These are phyloP conservation scores for Stegostoma tigrinum DNA, from an alignment of 2,113 vertebrate genomes.

Conservation along the genomic window DNA sequence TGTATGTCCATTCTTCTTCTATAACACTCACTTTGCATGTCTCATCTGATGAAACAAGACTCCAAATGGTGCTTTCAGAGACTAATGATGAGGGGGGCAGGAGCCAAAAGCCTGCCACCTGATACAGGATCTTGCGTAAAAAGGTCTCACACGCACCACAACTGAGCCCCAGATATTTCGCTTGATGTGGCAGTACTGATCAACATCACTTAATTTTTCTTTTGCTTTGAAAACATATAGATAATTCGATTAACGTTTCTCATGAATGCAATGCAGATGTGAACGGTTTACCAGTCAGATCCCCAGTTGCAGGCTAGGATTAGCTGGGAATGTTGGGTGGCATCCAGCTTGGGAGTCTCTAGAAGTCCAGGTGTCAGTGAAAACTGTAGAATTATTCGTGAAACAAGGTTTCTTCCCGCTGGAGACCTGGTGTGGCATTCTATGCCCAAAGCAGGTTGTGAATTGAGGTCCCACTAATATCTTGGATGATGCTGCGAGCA, in stretches of 20 bases:
- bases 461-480: not conserved
- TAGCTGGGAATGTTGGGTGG: not conserved
- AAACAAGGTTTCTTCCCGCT: not conserved
- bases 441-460: not conserved
- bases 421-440: not conserved
- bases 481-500: not conserved
- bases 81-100: too few relatives aligned
- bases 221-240: not conserved
- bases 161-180: not conserved
- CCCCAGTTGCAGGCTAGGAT: not conserved
- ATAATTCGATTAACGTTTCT: not conserved
- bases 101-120: not conserved
- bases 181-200: not conserved
- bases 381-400: not conserved
- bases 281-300: not conserved
- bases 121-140: not conserved
- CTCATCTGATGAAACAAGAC: not conserved
- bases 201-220: slow-evolving; percentile 12
- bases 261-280: slow-evolving; percentile 7
- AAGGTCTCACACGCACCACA: not conserved
- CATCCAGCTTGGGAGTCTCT: not conserved
- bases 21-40: not conserved
- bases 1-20: not conserved
- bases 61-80: not conserved
- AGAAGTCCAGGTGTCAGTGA: not conserved